Evolutionary conservation across 2,888 invertebrate species (phyloP), one percentile per base, ranked within the genome.

Genomic region (Melipona beecheii): DNA sequence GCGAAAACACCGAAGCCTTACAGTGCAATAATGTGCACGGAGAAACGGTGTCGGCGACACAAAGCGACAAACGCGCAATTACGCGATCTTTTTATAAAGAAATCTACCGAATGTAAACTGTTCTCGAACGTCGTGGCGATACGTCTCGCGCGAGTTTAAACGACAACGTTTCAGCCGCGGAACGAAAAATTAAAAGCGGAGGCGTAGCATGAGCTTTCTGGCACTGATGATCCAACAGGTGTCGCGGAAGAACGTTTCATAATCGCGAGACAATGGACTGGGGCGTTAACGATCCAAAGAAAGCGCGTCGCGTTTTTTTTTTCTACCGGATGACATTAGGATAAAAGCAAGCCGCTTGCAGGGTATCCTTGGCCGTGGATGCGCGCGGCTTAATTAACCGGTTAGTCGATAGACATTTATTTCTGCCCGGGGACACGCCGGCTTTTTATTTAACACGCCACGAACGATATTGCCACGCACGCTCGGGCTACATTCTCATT

Each of bases 351-450:
- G 56, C 75, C 24, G 54, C 56, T 36, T 9, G 17, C n/a, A n/a
- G 13, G 15, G 50, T 36, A 31, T 71, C 9, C 31, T 9, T 24
- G 60, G 43, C n/a, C 50, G 43, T 19, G 65, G 65, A 43, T 74
- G 52, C 58, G 43, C 56, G 31, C 56, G 50, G 68, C 31, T 85
- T 85, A 83, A 84, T 80, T 80, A 84, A 75, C 84, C 72, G 58
- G 62, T 72, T 72, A 77, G 68, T 27, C 79, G 74, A 78, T 77
- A 71, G 77, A 85, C 69, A 60, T 80, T 80, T 78, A 77, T 84
- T 76, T 80, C 79, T 64, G 49, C 54, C 65, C 36, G 69, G 62
- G 24, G 71, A 69, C 60, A 13, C 36, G 43, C 24, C 0, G 56
- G 49, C 11, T 77, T 85, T 84, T 85, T 85, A 78, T 58, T 80